Base-by-base conservation (phyloP, 1,140 invertebrate species). In the Hestina assimilis region DNA sequence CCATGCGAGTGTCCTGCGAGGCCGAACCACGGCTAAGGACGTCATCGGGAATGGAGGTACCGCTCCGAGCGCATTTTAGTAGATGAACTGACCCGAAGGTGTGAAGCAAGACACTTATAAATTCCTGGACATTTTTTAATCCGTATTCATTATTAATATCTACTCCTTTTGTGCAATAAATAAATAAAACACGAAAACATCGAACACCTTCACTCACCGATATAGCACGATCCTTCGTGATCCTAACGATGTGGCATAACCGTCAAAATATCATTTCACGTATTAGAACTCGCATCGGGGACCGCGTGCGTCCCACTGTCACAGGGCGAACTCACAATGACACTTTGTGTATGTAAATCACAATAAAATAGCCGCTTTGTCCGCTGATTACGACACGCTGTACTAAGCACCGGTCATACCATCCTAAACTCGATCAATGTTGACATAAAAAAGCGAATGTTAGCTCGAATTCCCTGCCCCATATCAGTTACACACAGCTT, bases 321-420 rank as follows among this genome's bases (percentile, higher is more conserved):
- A 82, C 72, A 72, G 76, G 72, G 69, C 64, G 54, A 70, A 64
- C 56, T 71, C 59, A 82, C 82, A 83, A 81, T 84, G 77, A 62
- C 69, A 82, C 69, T 72, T 76, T 76, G 73, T 75, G 74, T 80
- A 75, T 87, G 77, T 78, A 82, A 82, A 82, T 83, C 77, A 84
- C 80, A 83, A 83, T 84, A 82, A 87, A 83, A 81, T 83, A 81
- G 69, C 72, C 69, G 79, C 78, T 80, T 84, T 84, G 83, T 87
- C 51, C 66, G 66, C 61, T 77, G 73, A 83, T 85, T 85, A 74
- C 83, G 79, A 83, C 83, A 87, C 75, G 80, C 69, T 72, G 69
- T 68, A 75, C 72, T 83, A 77, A 76, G 69, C 80, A 84, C 72
- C 56, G 62, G 57, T 63, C 65, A 56, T 67, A 72, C 71, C 72